Evolutionary conservation across 1,140 invertebrate species (phyloP).

Genomic region (Trichonephila clavata): DNA sequence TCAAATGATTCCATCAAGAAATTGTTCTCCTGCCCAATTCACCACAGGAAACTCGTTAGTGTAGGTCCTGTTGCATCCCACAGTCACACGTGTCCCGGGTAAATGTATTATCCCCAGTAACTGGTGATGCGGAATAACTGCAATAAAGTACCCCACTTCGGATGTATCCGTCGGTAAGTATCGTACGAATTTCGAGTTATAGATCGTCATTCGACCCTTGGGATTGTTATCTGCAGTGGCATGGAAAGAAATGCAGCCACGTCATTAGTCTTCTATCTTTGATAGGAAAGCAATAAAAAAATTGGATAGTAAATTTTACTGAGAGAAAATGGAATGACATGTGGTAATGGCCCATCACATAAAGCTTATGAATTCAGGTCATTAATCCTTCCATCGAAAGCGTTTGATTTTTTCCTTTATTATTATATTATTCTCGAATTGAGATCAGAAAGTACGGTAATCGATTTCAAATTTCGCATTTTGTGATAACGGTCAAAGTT

Average conservation of each 20-base stretch:
- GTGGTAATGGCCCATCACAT: slow-evolving; percentile 67
- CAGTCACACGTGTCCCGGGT: slow-evolving; percentile 12
- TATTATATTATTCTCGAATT: background rate
- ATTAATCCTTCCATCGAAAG: slow-evolving; percentile 55
- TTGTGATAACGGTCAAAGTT: background rate
- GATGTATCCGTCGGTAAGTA: slow-evolving; percentile 22
- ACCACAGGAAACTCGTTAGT: background rate
- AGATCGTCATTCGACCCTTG: slow-evolving; percentile 50
- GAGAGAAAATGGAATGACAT: slow-evolving; percentile 52
- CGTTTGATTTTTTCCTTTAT: background rate
- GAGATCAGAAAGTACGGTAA: background rate
- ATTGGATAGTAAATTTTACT: slow-evolving; percentile 35
- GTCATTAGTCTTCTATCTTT: slow-evolving; percentile 44
- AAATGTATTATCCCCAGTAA: slow-evolving; percentile 32
- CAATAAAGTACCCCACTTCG: slow-evolving; percentile 12
- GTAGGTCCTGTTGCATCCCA: slow-evolving; percentile 11
- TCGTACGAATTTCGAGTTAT: slow-evolving; percentile 47
- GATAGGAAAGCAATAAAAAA: slow-evolving; percentile 39
- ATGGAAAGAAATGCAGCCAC: slow-evolving; percentile 44
- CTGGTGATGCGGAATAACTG: slow-evolving; percentile 43
- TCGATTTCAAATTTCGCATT: background rate
- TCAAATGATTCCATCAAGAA: slow-evolving; percentile 43
- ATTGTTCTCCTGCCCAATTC: background rate
- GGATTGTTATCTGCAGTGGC: slow-evolving; percentile 34
- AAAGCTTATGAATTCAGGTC: slow-evolving; percentile 67